Conservation (phyloP, 2,797 vertebrate genomes). For the Schizopygopsis malacanthus region DNA sequence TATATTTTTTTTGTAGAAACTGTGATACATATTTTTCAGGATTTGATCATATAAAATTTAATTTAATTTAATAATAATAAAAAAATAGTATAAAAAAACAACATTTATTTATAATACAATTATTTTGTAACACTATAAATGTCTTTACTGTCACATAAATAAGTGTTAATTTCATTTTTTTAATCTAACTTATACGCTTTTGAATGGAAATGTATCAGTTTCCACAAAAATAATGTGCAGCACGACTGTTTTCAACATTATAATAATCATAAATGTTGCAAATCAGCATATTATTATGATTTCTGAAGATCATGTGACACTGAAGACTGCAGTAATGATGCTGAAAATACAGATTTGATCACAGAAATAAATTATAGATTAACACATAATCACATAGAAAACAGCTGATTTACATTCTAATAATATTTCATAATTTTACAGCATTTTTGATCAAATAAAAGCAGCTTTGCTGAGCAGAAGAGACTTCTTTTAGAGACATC, state of each 20-base stretch:
- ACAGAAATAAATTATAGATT: background rate
- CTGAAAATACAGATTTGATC: background rate
- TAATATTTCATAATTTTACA: background rate
- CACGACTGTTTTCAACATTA: background rate
- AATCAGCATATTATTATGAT: background rate
- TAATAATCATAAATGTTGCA: background rate
- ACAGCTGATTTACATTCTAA: fast-evolving
- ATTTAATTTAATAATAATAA: too few relatives aligned
- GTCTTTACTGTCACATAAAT: background rate
- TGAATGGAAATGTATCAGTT: background rate
- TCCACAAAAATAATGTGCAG: background rate
- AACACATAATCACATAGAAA: background rate
- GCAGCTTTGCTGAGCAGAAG: too few relatives aligned
- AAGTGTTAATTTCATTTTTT: background rate
- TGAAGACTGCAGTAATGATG: background rate
- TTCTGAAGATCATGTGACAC: background rate
- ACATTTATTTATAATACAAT: background rate
- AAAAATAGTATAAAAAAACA: too few relatives aligned
- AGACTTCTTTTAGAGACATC: too few relatives aligned
- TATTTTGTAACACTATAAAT: background rate
- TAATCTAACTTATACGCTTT: background rate
- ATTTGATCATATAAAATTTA: too few relatives aligned
- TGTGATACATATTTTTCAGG: too few relatives aligned
- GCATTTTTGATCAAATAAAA: background rate
- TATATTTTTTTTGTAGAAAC: too few relatives aligned